Evolutionary conservation across 2,797 vertebrate genomes (phyloP).

Genomic region (Mormyrus hasselquistii): DNA sequence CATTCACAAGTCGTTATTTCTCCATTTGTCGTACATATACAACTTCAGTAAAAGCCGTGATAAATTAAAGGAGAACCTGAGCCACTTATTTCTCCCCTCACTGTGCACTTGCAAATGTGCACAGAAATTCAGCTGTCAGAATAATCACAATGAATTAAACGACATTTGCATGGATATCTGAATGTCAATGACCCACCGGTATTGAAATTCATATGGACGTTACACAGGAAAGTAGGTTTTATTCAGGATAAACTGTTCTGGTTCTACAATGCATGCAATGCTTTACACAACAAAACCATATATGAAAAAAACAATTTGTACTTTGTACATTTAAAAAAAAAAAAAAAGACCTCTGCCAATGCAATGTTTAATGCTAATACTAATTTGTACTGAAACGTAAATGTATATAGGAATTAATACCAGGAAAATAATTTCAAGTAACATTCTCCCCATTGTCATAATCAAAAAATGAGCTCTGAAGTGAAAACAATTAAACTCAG

Average conservation of each 20-base stretch:
- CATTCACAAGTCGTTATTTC: not conserved
- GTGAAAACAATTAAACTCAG: conserved; percentile 26
- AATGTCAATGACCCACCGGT: not conserved
- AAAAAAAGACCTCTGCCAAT: not conserved
- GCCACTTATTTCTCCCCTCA: not conserved
- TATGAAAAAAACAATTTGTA: not conserved
- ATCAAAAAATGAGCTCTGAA: conserved; percentile 22
- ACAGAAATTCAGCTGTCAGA: not conserved
- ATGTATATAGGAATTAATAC: conserved; percentile 9
- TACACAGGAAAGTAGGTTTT: not conserved
- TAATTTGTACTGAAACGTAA: not conserved
- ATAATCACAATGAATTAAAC: not conserved
- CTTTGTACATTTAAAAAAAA: not conserved
- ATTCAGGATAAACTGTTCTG: not conserved
- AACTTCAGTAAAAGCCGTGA: not conserved
- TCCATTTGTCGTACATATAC: not conserved
- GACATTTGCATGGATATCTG: not conserved
- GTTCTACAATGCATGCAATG: not conserved
- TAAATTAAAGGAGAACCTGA: not conserved
- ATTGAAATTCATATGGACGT: not conserved
- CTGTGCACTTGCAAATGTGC: not conserved
- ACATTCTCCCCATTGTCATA: conserved; percentile 16
- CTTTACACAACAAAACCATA: not conserved
- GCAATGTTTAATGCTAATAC: not conserved
- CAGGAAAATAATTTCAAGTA: conserved; percentile 20